These are phyloP conservation scores for Melanaphis sacchari DNA, from an alignment of 1,140 invertebrate species.

Conservation along the genomic window DNA sequence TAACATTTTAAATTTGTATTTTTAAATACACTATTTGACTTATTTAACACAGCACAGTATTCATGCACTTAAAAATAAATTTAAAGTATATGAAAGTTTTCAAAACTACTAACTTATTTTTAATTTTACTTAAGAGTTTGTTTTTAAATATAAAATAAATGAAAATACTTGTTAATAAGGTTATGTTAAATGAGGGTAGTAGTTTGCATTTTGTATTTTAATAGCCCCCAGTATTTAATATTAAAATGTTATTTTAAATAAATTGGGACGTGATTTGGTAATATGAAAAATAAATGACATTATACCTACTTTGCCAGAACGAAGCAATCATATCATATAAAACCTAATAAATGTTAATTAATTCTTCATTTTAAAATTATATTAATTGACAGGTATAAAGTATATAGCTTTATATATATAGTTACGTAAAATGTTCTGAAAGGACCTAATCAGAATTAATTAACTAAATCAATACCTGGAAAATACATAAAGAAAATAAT, in stretches of 20 bases:
- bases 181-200: neutral
- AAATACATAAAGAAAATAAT: neutral
- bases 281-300: neutral
- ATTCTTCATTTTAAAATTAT: neutral
- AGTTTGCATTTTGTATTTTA: neutral
- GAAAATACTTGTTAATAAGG: neutral
- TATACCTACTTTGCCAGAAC: neutral
- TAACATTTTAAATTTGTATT: neutral
- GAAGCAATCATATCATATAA: neutral
- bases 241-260: neutral
- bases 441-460: neutral
- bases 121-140: neutral
- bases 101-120: neutral
- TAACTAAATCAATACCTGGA: neutral
- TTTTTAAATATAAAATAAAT: neutral
- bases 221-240: neutral
- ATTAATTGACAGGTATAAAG: neutral
- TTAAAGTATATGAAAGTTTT: neutral
- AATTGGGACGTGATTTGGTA: neutral
- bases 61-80: neutral
- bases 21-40: too few species aligned
- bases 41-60: neutral
- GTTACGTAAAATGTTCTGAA: neutral
- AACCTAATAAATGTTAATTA: slow-evolving; percentile 8
- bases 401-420: neutral